phyloP scores from a whole-genome alignment of 2,113 vertebrate species.

The Mastomys natalensis region DNA sequence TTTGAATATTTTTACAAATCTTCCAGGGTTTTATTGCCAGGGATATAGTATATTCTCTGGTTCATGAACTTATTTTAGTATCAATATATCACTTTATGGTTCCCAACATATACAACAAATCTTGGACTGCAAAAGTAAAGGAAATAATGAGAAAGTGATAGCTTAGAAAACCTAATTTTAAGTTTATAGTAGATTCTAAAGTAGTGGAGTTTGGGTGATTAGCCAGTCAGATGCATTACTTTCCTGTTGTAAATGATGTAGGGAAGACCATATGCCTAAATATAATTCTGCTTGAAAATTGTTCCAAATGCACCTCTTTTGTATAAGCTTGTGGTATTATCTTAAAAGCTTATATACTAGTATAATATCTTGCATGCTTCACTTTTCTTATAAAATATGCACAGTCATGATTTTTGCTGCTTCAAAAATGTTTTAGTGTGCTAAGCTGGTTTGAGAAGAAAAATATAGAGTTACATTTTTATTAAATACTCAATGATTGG shows the following conservation, averaged over 20 bases:
- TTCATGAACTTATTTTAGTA: neutral
- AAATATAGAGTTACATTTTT: too few species aligned
- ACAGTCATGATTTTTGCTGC: too few species aligned
- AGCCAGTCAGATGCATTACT: neutral
- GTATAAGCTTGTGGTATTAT: neutral
- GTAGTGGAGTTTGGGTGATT: neutral
- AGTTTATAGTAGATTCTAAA: conserved; percentile 1
- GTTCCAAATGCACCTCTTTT: neutral
- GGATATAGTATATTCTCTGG: neutral
- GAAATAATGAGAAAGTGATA: conserved; percentile 37
- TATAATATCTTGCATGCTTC: neutral
- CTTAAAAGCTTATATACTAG: neutral
- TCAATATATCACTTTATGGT: conserved; percentile 36
- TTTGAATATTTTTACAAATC: conserved; percentile 13
- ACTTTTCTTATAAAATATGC: neutral
- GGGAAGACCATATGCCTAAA: conserved; percentile 1
- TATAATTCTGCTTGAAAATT: conserved; percentile 39
- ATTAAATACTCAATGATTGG: too few species aligned
- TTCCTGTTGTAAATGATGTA: neutral
- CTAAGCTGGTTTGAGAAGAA: too few species aligned
- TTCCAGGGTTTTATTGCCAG: neutral
- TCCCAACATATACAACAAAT: neutral
- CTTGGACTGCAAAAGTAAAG: neutral
- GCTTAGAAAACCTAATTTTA: neutral
- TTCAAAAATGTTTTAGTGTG: too few species aligned